Evolutionary conservation across 2,113 vertebrate species (phyloP).

Genomic region (Ranitomeya imitator): DNA sequence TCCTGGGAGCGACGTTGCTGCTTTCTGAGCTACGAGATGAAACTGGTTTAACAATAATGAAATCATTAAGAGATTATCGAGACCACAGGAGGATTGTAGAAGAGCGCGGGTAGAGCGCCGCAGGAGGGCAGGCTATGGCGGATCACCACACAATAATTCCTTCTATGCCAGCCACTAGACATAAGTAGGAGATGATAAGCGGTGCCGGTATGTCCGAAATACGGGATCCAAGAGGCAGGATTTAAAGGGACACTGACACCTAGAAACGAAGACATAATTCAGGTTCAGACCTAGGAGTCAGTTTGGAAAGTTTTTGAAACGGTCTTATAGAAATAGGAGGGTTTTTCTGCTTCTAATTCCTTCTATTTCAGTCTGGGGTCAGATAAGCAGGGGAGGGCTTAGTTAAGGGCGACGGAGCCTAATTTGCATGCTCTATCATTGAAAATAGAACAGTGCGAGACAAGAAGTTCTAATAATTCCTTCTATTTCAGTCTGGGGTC

Average conservation of each 20-base stretch:
- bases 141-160: not conserved
- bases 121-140: not conserved
- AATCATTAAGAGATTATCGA: constrained; percentile 13
- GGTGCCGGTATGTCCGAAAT: not conserved
- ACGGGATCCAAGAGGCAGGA: not conserved
- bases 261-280: no score
- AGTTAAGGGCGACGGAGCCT: no score
- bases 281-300: no score
- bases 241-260: not conserved
- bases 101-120: not conserved
- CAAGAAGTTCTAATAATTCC: no score
- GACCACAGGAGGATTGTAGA: not conserved
- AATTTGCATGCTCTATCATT: no score
- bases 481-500: no score
- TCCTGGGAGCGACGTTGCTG: not conserved
- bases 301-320: no score
- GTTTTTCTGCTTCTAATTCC: no score
- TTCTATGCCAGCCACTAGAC: not conserved
- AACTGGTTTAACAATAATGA: constrained; percentile 23
- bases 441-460: no score
- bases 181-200: not conserved
- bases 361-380: no score
- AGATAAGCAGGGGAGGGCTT: no score
- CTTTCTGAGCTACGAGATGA: constrained; percentile 15
- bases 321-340: no score